Conservation (phyloP, 1,140 invertebrate species). For the Microplitis demolitor region DNA sequence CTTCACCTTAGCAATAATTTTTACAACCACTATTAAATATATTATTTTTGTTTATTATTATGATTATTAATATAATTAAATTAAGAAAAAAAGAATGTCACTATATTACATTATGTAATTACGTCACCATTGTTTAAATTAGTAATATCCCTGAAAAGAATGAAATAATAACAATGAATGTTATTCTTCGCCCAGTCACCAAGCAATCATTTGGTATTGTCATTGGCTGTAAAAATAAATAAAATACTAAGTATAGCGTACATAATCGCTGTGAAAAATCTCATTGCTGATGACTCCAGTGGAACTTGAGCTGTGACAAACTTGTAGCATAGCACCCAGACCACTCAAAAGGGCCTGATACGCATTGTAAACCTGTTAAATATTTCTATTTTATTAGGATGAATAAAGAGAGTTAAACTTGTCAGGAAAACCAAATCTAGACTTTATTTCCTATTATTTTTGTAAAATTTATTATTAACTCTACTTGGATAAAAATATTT, state of each 20-base stretch:
- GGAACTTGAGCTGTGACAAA: conserved; percentile 66
- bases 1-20: conserved; percentile 21
- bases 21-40: background rate
- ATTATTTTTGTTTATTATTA: background rate
- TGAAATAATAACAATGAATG: conserved; percentile 12
- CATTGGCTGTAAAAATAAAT: conserved; percentile 23
- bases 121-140: conserved; percentile 2
- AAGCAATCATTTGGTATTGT: conserved; percentile 41
- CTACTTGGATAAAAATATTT: background rate
- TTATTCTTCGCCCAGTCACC: conserved; percentile 48
- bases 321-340: conserved; percentile 71
- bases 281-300: conserved; percentile 41
- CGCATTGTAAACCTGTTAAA: conserved; percentile 71
- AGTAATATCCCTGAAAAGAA: conserved; percentile 9
- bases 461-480: conserved; percentile 8
- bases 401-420: background rate
- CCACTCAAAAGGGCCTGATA: conserved; percentile 73
- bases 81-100: conserved; percentile 8
- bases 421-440: no score
- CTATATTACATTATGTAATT: background rate
- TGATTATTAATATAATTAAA: background rate
- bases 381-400: conserved; percentile 23
- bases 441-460: conserved; percentile 1
- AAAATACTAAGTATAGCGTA: conserved; percentile 43
- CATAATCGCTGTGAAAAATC: conserved; percentile 55